Base-by-base conservation (phyloP, 2,797 vertebrate genomes). In the Apogon hyalosoma region DNA sequence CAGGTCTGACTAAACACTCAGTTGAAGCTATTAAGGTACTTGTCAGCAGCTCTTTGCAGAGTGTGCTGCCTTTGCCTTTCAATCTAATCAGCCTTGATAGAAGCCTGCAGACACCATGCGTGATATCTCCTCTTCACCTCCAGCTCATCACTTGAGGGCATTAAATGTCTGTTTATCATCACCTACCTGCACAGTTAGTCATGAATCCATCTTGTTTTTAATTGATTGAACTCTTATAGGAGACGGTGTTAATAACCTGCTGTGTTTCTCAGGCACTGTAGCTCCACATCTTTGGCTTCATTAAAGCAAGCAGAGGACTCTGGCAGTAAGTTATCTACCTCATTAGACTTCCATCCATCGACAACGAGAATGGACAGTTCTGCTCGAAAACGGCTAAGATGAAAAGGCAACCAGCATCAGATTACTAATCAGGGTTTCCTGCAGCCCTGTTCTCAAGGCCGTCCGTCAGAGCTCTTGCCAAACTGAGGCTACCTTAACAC, bases 41-140 rank as follows among this genome's bases (percentile, higher is more conserved):
- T 90, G 88, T 91, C 91, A 89, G 82, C 90, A 84, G 85, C 82
- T 63, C 67, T 91, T 92, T 85, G 62, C 68, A 57, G 59, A 84
- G 63, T 71, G 75, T 67, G 69, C 63, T 72, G 71, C 82, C 80
- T 78, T 80, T 78, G 78, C 70, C 83, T 84, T 84, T 79, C 72
- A 79, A 49, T 83, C 73, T 89, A 88, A 89, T 92, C 82, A 81
- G 59, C 24, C 55, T 31, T 70, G 83, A 82, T 84, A 77, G 78
- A 59, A 82, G 66, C 48, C 61, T 69, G 48, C 49, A 2, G 63
- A 79, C 78, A 74, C 62, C 73, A 55, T 36, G 19, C 41, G 38
- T 61, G 69, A 80, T 31, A 42, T 55, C 60, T 71, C 62, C 63
- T 56, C 62, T 69, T 80, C 82, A 74, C 84, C 76, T 71, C 69